Evolutionary conservation across 64 coral and sea anemone species (phyloP).

Genomic region (Montipora sp.): DNA sequence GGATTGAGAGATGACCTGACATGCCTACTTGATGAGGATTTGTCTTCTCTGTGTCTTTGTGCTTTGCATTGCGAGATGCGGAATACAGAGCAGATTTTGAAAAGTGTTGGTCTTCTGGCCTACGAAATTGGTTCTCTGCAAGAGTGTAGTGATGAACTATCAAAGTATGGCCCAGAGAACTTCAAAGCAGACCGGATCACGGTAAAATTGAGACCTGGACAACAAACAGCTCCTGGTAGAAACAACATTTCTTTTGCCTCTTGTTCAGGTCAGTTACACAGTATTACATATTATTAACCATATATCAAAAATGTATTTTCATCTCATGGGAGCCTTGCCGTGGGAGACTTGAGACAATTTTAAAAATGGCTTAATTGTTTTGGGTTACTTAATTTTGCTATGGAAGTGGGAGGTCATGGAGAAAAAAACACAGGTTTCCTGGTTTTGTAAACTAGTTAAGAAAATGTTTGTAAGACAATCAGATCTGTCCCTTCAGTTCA

Average conservation of each 20-base stretch:
- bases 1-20: not conserved
- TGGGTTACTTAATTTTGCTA: too few relatives aligned
- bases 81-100: constrained; percentile 15
- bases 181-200: not conserved
- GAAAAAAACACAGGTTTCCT: too few relatives aligned
- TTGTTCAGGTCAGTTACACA: not conserved
- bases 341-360: too few relatives aligned
- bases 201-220: constrained; percentile 24
- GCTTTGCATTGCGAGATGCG: constrained; percentile 29
- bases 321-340: too few relatives aligned
- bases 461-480: too few relatives aligned
- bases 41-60: constrained; percentile 22
- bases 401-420: too few relatives aligned
- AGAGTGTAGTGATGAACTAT: not conserved
- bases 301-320: too few relatives aligned
- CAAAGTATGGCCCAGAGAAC: not conserved
- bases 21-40: constrained; percentile 25
- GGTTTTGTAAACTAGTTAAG: too few relatives aligned
- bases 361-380: too few relatives aligned
- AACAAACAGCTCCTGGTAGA: constrained; percentile 2
- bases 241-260: constrained; percentile 24
- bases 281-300: not conserved
- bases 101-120: constrained; percentile 24
- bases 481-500: too few relatives aligned
- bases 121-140: constrained; percentile 36